Conservation (phyloP, 2,888 invertebrate genomes). For the Prosopocoilus inquinatus region DNA sequence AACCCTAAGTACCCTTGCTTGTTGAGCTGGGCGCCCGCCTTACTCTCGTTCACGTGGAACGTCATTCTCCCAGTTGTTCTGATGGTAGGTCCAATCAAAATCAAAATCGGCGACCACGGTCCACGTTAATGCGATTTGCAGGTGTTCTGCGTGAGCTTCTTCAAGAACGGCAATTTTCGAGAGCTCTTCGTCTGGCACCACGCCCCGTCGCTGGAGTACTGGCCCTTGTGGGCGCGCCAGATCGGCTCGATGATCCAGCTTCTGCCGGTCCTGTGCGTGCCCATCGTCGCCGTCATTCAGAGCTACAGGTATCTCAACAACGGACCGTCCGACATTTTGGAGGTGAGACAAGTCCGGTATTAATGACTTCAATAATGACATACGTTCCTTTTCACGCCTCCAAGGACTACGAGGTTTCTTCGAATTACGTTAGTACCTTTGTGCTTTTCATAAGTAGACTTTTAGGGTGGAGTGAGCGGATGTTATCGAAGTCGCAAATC, state of each 20-base stretch:
- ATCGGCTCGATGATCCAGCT: constrained; percentile 76
- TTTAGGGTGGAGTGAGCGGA: no score
- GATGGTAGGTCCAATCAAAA: constrained; percentile 68
- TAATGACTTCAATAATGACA: neutral
- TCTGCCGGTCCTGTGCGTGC: constrained; percentile 71
- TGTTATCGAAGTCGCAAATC: no score
- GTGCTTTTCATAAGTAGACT: no score
- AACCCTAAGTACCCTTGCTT: constrained; percentile 52
- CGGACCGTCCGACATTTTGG: constrained; percentile 83
- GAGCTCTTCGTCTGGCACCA: constrained; percentile 68
- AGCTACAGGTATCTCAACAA: constrained; percentile 75
- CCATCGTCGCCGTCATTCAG: constrained; percentile 68
- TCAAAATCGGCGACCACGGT: no score
- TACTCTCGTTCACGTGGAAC: constrained; percentile 85
- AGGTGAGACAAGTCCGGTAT: constrained; percentile 59
- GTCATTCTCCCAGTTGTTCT: constrained; percentile 79
- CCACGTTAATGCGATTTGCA: constrained; percentile 36
- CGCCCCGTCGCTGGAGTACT: constrained; percentile 64
- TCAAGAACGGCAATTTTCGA: constrained; percentile 66
- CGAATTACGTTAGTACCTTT: constrained; percentile 26
- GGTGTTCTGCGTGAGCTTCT: constrained; percentile 67
- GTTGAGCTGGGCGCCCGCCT: constrained; percentile 62
- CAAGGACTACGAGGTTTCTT: constrained; percentile 25
- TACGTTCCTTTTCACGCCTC: constrained; percentile 5
- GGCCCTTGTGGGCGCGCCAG: constrained; percentile 78